Percentiles rank a stretch among this genome's conserved stretches.
Evolutionary conservation across 1,140 invertebrate genomes (phyloP).

Genomic region (Papilio polyxenes): DNA sequence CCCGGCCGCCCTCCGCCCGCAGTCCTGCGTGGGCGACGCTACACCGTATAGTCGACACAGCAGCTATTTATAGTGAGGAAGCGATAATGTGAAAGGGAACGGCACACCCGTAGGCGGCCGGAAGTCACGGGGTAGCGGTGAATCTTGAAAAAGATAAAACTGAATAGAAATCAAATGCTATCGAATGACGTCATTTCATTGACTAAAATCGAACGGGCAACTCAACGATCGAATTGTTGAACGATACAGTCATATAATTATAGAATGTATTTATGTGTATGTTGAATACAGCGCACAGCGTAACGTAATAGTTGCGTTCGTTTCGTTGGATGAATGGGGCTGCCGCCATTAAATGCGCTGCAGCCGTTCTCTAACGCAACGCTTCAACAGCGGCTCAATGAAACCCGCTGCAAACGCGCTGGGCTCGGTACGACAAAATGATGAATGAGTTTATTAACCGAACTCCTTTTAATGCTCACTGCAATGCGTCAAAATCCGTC

Average conservation of each 20-base stretch:
- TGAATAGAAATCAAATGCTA: constrained; percentile 33
- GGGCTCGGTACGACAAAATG: constrained; percentile 53
- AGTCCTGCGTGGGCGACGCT: constrained; percentile 57
- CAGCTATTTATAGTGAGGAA: constrained; percentile 66
- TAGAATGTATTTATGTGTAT: constrained; percentile 35
- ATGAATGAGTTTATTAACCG: constrained; percentile 73
- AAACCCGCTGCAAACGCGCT: constrained; percentile 45
- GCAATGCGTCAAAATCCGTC: constrained; percentile 49
- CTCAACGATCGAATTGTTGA: neutral
- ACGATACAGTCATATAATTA: constrained; percentile 29
- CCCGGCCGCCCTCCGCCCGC: constrained; percentile 36
- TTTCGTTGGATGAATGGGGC: constrained; percentile 65
- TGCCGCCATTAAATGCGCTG: constrained; percentile 62
- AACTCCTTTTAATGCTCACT: constrained; percentile 52
- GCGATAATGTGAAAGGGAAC: constrained; percentile 60
- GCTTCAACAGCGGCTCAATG: constrained; percentile 49
- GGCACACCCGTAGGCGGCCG: constrained; percentile 48
- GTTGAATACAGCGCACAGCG: constrained; percentile 38
- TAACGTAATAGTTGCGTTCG: constrained; percentile 43
- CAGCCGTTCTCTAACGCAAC: constrained; percentile 66
- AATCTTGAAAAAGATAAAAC: constrained; percentile 6
- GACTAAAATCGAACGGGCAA: constrained; percentile 31
- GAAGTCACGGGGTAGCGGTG: constrained; percentile 39
- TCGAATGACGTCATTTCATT: constrained; percentile 39
- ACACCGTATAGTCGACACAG: constrained; percentile 63